Conservation (phyloP, 2,888 invertebrate species). For the Timandra comae region DNA sequence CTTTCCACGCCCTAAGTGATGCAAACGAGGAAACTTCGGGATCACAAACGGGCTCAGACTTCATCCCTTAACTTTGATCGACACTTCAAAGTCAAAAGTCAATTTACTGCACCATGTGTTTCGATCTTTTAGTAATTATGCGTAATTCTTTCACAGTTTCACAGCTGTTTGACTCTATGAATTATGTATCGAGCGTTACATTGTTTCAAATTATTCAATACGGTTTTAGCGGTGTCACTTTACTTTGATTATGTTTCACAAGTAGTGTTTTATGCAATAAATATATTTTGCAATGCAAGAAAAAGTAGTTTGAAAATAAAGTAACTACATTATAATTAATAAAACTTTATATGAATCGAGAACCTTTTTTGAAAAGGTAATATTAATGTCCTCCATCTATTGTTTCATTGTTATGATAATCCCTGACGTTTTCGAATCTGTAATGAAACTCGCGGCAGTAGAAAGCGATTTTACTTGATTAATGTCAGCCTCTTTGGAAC, state of each 20-base stretch:
- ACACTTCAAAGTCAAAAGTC: slow-evolving; percentile 57
- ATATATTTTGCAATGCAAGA: too few species aligned
- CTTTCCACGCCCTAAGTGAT: slow-evolving; percentile 60
- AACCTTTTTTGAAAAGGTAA: slow-evolving; percentile 3
- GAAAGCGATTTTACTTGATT: slow-evolving; percentile 55
- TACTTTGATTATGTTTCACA: neutral
- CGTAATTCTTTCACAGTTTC: slow-evolving; percentile 4
- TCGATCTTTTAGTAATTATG: slow-evolving; percentile 22
- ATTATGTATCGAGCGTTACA: too few species aligned
- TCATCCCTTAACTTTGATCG: slow-evolving; percentile 61
- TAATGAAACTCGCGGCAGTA: slow-evolving; percentile 51
- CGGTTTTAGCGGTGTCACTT: neutral
- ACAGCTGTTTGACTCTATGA: too few species aligned
- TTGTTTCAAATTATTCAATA: too few species aligned
- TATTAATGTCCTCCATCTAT: slow-evolving; percentile 12
- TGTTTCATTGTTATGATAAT: slow-evolving; percentile 39
- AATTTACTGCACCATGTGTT: slow-evolving; percentile 35
- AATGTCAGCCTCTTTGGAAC: slow-evolving; percentile 53
- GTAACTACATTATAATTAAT: too few species aligned
- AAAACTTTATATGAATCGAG: too few species aligned
- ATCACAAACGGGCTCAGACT: slow-evolving; percentile 57
- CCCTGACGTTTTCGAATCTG: slow-evolving; percentile 40
- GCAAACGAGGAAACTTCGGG: slow-evolving; percentile 66
- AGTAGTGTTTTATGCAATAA: too few species aligned
- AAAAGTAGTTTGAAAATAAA: too few species aligned